Evolutionary conservation across 1,140 invertebrate species (phyloP), one percentile per base, ranked within the genome.

Genomic region (Onthophagus taurus): DNA sequence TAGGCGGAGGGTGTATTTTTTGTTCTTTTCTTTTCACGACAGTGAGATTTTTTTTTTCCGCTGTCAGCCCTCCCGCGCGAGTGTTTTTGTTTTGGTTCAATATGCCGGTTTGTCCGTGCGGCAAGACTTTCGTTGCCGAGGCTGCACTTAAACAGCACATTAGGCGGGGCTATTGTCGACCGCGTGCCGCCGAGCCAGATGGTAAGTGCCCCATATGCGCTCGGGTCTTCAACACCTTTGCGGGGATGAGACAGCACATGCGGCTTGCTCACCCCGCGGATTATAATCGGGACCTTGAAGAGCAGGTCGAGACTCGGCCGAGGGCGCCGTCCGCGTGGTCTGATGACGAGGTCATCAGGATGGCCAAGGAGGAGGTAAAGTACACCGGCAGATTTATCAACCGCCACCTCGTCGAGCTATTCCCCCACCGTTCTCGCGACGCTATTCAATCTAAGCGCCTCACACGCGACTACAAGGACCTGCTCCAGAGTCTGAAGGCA

Each of bases 241-340:
- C 24, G n/a, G 39, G 39, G 23, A 13, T 18, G 16, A 16, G 39
- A 30, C 39, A 42, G 26, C 39, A 42, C n/a, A n/a, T 29, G 3
- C 1, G 39, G 13, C 24, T 2, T 2, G 23, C 39, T 12, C 39
- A 38, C 21, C 39, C 39, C 16, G 29, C 4, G 12, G 17, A 42
- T 11, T 42, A 30, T 26, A 42, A 42, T 26, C 2, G 2, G 2
- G 39, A 42, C 8, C 7, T 42, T 8, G 24, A 31, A 23, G 8
- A 11, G 16, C 11, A 42, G 11, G 24, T 9, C 4, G n/a, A 12
- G 16, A 6, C 2, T 4, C n/a, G n/a, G n/a, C 29, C 39, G 12
- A 2, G 24, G 18, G 23, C 14, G 0, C 11, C 1, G 16, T 13
- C 5, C 3, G 16, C 23, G 16, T 42, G 39, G 39, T 21, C 39